phyloP scores from a whole-genome alignment of 1,140 invertebrate species.

The Pentalonia nigronervosa region DNA sequence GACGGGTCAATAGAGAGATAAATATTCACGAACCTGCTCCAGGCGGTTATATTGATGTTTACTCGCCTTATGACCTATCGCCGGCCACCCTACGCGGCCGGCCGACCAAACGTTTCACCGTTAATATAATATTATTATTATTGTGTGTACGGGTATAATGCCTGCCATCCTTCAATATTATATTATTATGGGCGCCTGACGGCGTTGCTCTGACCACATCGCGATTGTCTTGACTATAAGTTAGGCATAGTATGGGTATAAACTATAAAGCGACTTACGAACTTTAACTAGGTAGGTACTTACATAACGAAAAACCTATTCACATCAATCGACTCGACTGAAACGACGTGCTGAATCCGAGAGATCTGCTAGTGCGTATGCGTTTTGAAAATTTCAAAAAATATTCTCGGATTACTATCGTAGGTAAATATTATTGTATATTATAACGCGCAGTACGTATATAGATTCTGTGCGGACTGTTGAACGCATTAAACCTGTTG shows the following conservation, averaged over 20 bases:
- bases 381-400: neutral
- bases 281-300: too few species aligned
- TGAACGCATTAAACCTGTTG: neutral
- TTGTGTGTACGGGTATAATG: too few species aligned
- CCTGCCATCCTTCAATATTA: neutral
- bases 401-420: neutral
- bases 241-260: neutral
- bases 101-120: neutral
- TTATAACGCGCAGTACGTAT: neutral
- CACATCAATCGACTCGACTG: neutral
- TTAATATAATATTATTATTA: neutral
- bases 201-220: neutral
- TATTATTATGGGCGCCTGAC: neutral
- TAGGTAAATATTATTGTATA: neutral
- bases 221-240: neutral
- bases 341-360: neutral
- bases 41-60: constrained; percentile 44
- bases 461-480: neutral
- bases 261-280: neutral
- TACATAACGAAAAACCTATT: neutral
- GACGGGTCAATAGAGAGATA: constrained; percentile 57
- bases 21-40: constrained; percentile 43
- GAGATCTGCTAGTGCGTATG: neutral
- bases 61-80: constrained; percentile 49
- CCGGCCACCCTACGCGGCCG: neutral